Conservation (phyloP, 2,888 invertebrate species). For the Troides oblongomaculatus region DNA sequence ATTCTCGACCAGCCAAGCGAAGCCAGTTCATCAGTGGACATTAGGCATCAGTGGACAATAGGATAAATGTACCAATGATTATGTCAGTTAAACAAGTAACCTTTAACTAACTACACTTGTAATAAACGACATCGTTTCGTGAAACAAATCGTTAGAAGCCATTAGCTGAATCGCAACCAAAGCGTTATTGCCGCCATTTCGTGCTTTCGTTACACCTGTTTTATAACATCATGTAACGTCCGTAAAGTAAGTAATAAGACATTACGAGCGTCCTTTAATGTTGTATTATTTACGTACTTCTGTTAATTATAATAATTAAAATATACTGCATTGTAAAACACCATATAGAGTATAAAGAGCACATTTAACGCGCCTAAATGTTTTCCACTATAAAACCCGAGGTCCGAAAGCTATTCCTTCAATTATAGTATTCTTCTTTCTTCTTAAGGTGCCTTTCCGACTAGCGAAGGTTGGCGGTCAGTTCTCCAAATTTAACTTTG, state of each 20-base stretch:
- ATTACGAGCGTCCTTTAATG: background rate
- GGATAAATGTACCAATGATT: background rate
- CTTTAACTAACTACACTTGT: background rate
- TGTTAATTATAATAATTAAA: background rate
- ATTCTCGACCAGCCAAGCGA: no score
- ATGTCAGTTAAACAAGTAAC: background rate
- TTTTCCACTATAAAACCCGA: no score
- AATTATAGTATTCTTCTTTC: no score
- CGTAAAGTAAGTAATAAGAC: background rate
- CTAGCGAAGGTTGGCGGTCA: no score
- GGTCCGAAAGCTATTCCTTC: no score
- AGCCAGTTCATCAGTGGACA: no score
- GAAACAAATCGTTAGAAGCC: constrained; percentile 1
- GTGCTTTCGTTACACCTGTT: background rate
- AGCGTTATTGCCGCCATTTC: constrained; percentile 1
- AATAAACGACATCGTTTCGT: background rate
- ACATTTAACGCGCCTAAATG: no score
- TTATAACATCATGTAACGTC: constrained; percentile 1
- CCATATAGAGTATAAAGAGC: no score
- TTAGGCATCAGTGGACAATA: no score
- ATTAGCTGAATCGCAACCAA: constrained; percentile 2
- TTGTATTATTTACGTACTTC: background rate
- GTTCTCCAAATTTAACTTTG: no score
- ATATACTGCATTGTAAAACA: no score
- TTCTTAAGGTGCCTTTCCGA: no score